Evolutionary conservation across 2,888 invertebrate species (phyloP).

Genomic region (Rhodophaea formosa): DNA sequence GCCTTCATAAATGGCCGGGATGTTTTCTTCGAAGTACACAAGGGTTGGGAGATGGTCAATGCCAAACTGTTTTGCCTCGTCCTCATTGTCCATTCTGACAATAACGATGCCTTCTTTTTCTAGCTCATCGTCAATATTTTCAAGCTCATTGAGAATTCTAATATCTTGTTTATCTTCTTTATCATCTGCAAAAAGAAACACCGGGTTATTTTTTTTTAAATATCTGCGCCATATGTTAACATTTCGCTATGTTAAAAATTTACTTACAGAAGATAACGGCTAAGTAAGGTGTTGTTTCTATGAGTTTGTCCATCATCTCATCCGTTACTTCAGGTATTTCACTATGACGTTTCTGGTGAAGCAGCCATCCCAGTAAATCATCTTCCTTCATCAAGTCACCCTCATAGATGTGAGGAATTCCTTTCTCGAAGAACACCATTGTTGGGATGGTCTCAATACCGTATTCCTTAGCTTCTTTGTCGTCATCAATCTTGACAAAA

Average conservation of each 20-base stretch:
- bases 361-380: conserved; percentile 92
- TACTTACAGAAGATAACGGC: conserved; percentile 95
- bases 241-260: background rate
- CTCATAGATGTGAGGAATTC: conserved; percentile 87
- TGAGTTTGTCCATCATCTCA: conserved; percentile 95
- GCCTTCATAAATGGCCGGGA: conserved; percentile 94
- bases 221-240: background rate
- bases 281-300: conserved; percentile 89
- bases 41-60: conserved; percentile 93
- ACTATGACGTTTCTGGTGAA: conserved; percentile 93
- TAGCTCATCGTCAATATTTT: conserved; percentile 95
- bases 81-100: conserved; percentile 93
- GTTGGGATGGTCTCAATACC: conserved; percentile 92
- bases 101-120: conserved; percentile 95
- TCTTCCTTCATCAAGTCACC: conserved; percentile 95
- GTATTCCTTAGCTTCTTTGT: conserved; percentile 93
- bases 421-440: conserved; percentile 88
- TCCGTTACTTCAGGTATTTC: conserved; percentile 96
- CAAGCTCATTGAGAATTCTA: conserved; percentile 91
- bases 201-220: background rate
- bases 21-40: conserved; percentile 94
- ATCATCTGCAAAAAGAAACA: conserved; percentile 83
- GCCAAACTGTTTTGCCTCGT: conserved; percentile 94
- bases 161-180: conserved; percentile 95
- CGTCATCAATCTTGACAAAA: conserved; percentile 95